Percentiles rank a stretch among this genome's conserved stretches.
Conservation (phyloP, 2,113 vertebrate genomes). For the Garra rufa region DNA sequence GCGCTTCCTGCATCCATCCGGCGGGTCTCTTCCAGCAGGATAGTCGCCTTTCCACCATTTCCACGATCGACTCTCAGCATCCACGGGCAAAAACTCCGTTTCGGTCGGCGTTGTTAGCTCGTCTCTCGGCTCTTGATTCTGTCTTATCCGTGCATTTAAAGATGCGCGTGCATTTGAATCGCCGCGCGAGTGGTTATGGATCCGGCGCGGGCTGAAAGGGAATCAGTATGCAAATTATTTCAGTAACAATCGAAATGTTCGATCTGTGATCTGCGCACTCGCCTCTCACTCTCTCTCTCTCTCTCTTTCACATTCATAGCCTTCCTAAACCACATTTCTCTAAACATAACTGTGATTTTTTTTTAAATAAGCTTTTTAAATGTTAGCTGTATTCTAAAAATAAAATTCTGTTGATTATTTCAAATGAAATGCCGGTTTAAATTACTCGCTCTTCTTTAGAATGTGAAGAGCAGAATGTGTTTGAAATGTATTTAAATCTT, state of each 20-base stretch:
- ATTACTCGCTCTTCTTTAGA: background rate
- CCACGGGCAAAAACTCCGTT: constrained; percentile 68
- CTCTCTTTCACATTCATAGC: constrained; percentile 15
- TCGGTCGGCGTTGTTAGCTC: constrained; percentile 67
- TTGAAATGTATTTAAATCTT: background rate
- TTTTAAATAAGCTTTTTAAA: background rate
- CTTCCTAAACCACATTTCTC: background rate
- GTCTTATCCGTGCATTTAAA: constrained; percentile 82
- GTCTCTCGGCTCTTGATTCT: constrained; percentile 72
- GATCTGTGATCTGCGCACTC: constrained; percentile 80
- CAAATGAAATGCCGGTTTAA: background rate
- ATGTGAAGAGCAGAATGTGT: background rate
- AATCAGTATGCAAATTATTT: constrained; percentile 99
- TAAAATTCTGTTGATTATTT: background rate
- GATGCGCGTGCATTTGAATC: constrained; percentile 93
- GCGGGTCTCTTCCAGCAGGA: background rate
- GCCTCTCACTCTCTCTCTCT: constrained; percentile 8
- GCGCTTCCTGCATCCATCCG: constrained; percentile 13
- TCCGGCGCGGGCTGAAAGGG: constrained; percentile 89
- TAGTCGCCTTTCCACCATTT: constrained; percentile 67
- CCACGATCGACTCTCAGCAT: constrained; percentile 76
- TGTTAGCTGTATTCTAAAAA: background rate
- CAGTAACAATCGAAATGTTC: constrained; percentile 99
- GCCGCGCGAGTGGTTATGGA: constrained; percentile 91
- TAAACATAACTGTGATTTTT: background rate